Base-by-base conservation (phyloP, 64 coral and sea anemone genomes). In the Pocillopora verrucosa region DNA sequence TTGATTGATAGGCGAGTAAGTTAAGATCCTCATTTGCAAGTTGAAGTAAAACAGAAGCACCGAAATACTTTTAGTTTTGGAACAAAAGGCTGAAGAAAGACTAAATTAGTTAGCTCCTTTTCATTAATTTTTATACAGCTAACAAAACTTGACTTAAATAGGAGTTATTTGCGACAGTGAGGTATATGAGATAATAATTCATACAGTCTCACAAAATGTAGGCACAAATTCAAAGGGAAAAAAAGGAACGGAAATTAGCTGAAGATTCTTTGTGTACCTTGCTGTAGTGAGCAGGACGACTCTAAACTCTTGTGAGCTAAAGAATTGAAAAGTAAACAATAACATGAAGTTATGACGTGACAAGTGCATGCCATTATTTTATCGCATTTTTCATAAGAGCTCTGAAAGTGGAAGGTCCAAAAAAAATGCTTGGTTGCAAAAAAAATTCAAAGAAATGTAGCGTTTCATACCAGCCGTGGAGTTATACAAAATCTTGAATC, bases 401-500 rank as follows among this genome's bases (percentile, higher is more conserved):
- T 63, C 61, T 51, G 41, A 51, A 51, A 51, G 41, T 19, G 16
- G 64, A 9, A 22, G 16, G 0, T 0, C 22, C 17, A 30, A 30
- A 65, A 65, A 19, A 20, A 20, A 16, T 25, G 11, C 19, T 9
- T 30, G 25, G 11, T 30, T 25, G 19, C 22, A 11, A 6, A 2
- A 24, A 11, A 24, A 30, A 9, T 11, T 24, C 10, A 70, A 30
- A 30, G 67, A 9, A 24, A 69, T 22, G 22, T n/a, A 15, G 24
- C 19, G 24, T 7, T 24, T 25, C 77, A 11, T 79, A 79, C 77
- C 77, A 3, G 16, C 77, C 58, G 59, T 24, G 13, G 77, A 26
- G 57, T 57, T 16, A 79, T 79, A 79, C 10, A 59, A 60, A 22
- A 25, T 57, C 56, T 79, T 79, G 41, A 77, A 77, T 56, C 75